These are phyloP conservation scores for Astyanax mexicanus DNA, from an alignment of 2,797 vertebrate genomes.

Conservation along the genomic window DNA sequence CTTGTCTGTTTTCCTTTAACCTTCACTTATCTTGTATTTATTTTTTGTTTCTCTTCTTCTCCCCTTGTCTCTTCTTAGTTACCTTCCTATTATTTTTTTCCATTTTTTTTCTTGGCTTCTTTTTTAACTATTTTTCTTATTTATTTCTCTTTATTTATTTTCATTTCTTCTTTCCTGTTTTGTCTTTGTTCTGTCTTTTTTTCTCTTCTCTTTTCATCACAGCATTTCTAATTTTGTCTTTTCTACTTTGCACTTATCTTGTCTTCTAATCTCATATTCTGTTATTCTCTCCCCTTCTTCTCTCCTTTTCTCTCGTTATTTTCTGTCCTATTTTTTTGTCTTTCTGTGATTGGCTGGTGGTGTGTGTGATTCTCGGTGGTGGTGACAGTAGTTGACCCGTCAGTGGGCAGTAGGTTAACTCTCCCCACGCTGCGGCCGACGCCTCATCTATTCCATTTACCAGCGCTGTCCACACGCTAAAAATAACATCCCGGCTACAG, in stretches of 20 bases:
- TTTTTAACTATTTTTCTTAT: not conserved
- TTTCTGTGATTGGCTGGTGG: not conserved
- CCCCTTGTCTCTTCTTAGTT: slow-evolving; percentile 2
- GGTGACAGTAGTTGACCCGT: slow-evolving; percentile 30
- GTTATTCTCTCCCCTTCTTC: not conserved
- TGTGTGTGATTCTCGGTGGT: not conserved
- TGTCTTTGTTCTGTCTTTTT: not conserved
- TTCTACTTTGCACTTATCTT: not conserved
- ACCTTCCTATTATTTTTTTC: not conserved
- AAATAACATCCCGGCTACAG: slow-evolving; percentile 62
- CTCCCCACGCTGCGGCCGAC: slow-evolving; percentile 61
- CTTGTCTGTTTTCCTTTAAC: slow-evolving; percentile 3
- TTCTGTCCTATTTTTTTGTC: not conserved
- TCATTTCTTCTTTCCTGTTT: not conserved
- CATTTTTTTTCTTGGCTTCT: not conserved
- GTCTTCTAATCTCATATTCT: not conserved
- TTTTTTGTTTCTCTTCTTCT: slow-evolving; percentile 63
- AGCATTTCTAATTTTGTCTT: not conserved
- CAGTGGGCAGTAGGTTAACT: slow-evolving; percentile 40
- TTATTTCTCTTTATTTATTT: not conserved
- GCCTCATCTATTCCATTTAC: slow-evolving; percentile 31
- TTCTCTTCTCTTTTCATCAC: not conserved
- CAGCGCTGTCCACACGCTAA: slow-evolving; percentile 53
- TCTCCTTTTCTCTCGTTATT: not conserved
- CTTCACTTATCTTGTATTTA: slow-evolving; percentile 62